phyloP scores from a whole-genome alignment of 2,888 invertebrate genomes.

The Temnothorax rugatulus region DNA sequence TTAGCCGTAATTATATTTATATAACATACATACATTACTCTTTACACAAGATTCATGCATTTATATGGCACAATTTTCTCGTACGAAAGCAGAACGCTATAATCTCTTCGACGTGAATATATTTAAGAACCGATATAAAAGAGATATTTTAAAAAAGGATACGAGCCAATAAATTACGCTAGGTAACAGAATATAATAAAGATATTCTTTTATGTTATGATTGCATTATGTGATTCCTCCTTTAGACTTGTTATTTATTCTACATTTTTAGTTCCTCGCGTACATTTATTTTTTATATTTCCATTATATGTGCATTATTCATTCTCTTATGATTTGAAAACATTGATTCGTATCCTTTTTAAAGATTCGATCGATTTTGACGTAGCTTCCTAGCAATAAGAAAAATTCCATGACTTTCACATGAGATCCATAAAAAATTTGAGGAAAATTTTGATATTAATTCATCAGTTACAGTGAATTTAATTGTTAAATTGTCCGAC shows the following conservation, averaged over 20 bases:
- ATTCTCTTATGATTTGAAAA: no score
- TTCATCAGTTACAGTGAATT: constrained; percentile 16
- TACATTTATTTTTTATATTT: background rate
- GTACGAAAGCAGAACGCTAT: background rate
- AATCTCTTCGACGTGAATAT: background rate
- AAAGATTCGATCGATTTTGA: background rate
- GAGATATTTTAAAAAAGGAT: constrained; percentile 12
- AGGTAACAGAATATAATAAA: background rate
- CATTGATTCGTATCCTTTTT: constrained; percentile 11
- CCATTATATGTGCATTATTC: no score
- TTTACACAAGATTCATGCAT: constrained; percentile 18
- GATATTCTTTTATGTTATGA: constrained; percentile 5
- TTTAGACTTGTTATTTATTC: background rate
- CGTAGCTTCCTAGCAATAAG: constrained; percentile 7
- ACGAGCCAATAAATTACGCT: constrained; percentile 3
- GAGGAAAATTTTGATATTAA: background rate
- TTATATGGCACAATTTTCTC: constrained; percentile 29
- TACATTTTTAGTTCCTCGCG: background rate
- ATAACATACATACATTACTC: background rate
- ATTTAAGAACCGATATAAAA: background rate
- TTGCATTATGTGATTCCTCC: background rate
- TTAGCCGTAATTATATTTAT: constrained; percentile 3
- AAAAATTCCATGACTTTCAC: background rate
- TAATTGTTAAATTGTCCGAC: background rate
- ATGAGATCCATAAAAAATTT: constrained; percentile 5